phyloP scores from a whole-genome alignment of 1,140 invertebrate species.

The Drosophila baimaii region DNA sequence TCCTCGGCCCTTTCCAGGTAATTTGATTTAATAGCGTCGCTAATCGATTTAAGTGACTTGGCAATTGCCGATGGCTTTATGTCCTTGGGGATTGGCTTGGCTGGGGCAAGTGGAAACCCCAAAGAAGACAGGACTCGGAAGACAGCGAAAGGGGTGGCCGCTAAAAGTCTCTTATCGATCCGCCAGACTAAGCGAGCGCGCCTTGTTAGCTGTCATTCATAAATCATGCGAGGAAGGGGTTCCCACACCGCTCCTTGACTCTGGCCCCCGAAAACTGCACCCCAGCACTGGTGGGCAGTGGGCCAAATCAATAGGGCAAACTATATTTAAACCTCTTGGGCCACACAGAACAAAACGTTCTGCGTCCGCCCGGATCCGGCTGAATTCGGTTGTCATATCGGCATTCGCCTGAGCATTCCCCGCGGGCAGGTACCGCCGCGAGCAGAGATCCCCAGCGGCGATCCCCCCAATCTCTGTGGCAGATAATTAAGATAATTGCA shows the following conservation, averaged over 20 bases:
- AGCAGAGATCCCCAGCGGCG: not conserved
- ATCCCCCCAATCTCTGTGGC: slow-evolving; percentile 33
- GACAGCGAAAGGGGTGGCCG: slow-evolving; percentile 5
- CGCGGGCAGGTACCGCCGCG: slow-evolving; percentile 2
- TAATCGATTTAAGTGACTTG: slow-evolving; percentile 60
- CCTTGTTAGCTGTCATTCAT: slow-evolving; percentile 68
- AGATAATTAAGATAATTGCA: slow-evolving; percentile 69
- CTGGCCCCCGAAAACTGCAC: not conserved
- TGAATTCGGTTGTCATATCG: slow-evolving; percentile 63
- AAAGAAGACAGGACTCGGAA: slow-evolving; percentile 8
- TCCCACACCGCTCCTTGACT: not conserved
- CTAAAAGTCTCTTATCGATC: slow-evolving; percentile 38
- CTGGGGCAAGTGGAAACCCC: not conserved
- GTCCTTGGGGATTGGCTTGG: slow-evolving; percentile 23
- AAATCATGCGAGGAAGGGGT: slow-evolving; percentile 59
- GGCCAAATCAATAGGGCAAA: slow-evolving; percentile 65
- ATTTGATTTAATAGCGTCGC: slow-evolving; percentile 44
- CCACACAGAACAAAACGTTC: slow-evolving; percentile 38
- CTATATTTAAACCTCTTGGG: slow-evolving; percentile 39
- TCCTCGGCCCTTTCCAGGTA: slow-evolving; percentile 12
- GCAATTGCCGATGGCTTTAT: slow-evolving; percentile 26
- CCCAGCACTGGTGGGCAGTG: slow-evolving; percentile 31
- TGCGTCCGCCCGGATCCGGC: slow-evolving; percentile 59
- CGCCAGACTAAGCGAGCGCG: slow-evolving; percentile 25
- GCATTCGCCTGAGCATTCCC: slow-evolving; percentile 50